Percentiles rank a stretch among this genome's conserved stretches.
phyloP scores from a whole-genome alignment of 2,113 vertebrate genomes.

The human region DNA sequence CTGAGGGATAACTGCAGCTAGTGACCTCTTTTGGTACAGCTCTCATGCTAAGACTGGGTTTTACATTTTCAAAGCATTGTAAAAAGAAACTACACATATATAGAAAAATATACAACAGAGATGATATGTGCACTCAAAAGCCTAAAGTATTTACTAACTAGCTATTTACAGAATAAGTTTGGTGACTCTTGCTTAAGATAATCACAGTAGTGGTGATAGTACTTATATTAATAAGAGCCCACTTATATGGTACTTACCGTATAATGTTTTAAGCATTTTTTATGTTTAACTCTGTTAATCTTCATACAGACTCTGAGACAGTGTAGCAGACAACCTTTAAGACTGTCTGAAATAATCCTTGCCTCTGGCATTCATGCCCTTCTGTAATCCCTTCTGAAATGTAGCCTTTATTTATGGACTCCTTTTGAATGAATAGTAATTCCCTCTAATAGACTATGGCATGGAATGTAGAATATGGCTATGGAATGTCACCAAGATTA shows the following conservation, averaged over 20 bases:
- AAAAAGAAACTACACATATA: not conserved
- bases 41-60: not conserved
- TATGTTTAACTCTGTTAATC: not conserved
- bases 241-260: not conserved
- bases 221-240: not conserved
- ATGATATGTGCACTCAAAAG: not conserved
- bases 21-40: not conserved
- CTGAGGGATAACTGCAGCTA: not conserved
- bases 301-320: not conserved
- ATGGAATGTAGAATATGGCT: not conserved
- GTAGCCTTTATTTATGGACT: not conserved
- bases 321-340: not conserved
- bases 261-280: not conserved
- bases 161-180: not conserved
- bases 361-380: not conserved
- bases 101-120: not conserved
- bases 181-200: not conserved
- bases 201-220: not conserved
- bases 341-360: not conserved
- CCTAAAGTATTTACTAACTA: not conserved
- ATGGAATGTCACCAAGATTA: not conserved
- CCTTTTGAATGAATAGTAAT: not conserved
- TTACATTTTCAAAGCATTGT: not conserved
- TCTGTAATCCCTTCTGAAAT: not conserved
- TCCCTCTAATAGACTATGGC: not conserved